Percentiles rank a stretch among this genome's conserved stretches.
phyloP scores from a whole-genome alignment of 2,797 vertebrate species.

The Cynodonichthys magdalenae region DNA sequence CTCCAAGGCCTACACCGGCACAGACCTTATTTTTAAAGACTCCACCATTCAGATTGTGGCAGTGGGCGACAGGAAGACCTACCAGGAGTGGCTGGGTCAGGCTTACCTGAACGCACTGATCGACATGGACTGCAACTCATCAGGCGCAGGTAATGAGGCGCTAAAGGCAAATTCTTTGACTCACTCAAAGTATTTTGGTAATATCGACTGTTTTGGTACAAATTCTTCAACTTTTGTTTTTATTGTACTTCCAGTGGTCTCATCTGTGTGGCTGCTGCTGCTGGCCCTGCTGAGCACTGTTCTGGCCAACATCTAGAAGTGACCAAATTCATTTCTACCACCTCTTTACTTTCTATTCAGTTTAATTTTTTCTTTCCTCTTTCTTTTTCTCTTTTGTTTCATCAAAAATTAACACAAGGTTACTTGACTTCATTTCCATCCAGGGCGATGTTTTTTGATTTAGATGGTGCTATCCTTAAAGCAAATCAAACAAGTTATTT shows the following conservation, averaged over 20 bases:
- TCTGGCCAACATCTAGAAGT: slow-evolving; percentile 47
- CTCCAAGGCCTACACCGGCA: slow-evolving; percentile 83
- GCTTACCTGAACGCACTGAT: slow-evolving; percentile 85
- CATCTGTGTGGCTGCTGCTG: slow-evolving; percentile 60
- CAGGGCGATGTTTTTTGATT: slow-evolving; percentile 21
- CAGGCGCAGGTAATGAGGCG: slow-evolving; percentile 64
- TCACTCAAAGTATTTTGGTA: not conserved
- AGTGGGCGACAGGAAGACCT: slow-evolving; percentile 84
- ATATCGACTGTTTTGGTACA: too few species aligned
- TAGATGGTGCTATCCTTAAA: not conserved
- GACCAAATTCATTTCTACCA: not conserved
- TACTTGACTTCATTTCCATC: not conserved
- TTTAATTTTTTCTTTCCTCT: too few species aligned
- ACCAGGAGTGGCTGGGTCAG: slow-evolving; percentile 88
- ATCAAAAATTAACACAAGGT: not conserved
- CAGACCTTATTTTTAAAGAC: slow-evolving; percentile 94
- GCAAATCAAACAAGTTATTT: too few species aligned
- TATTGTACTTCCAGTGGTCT: slow-evolving; percentile 50
- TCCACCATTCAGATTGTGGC: slow-evolving; percentile 83
- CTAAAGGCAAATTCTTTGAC: not conserved
- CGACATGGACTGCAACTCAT: slow-evolving; percentile 79
- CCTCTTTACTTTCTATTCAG: too few species aligned
- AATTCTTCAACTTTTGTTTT: not conserved
- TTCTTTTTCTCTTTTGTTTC: not conserved
- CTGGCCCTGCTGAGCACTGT: slow-evolving; percentile 46